Evolutionary conservation across 2,113 vertebrate genomes (phyloP).

Genomic region (Leucoraja erinaceus): DNA sequence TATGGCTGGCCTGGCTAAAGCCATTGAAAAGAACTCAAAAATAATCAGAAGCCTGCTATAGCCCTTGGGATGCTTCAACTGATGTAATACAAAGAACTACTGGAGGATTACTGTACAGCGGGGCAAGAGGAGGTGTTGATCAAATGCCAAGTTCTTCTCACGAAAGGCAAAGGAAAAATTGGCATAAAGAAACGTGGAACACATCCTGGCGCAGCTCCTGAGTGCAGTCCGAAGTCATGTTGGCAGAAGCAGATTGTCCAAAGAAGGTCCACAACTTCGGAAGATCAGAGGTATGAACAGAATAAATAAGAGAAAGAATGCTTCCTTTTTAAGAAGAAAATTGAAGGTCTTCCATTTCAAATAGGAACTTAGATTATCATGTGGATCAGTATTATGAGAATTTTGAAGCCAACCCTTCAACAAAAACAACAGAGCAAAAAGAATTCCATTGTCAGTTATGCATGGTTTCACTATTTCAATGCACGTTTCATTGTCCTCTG

Average conservation of each 20-base stretch:
- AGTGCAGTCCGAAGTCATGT: neutral
- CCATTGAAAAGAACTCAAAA: slow-evolving; percentile 82
- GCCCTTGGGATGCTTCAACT: neutral
- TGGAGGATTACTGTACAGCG: neutral
- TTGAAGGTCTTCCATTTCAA: neutral
- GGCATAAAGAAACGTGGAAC: neutral
- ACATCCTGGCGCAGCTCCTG: neutral
- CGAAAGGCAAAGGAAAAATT: neutral
- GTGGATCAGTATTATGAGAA: neutral
- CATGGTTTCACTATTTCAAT: neutral
- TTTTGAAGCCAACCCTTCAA: neutral
- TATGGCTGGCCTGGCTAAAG: slow-evolving; percentile 96
- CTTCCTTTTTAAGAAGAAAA: neutral
- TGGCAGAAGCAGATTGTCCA: neutral
- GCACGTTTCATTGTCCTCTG: neutral
- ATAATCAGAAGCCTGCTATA: too few relatives aligned
- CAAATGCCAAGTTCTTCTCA: neutral
- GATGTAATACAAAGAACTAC: neutral
- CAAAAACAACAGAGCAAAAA: neutral
- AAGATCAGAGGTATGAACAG: neutral
- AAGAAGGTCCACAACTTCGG: neutral
- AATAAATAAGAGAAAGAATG: neutral
- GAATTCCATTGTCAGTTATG: neutral
- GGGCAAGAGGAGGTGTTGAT: neutral
- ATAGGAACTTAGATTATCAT: neutral